Base-by-base conservation (phyloP, 2,113 vertebrate genomes). In the Hippoglossus stenolepis region DNA sequence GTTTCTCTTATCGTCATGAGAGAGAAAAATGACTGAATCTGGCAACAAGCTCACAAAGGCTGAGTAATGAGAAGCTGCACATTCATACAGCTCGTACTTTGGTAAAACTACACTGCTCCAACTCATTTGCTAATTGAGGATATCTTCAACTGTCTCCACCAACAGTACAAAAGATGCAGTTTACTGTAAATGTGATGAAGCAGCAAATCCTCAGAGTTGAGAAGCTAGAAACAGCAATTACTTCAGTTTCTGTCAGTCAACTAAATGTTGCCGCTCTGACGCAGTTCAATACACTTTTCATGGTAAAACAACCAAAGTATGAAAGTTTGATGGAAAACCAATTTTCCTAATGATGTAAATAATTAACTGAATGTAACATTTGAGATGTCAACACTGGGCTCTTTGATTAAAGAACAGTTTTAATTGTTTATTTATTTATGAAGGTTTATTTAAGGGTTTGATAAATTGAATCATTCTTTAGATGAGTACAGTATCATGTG, bases 11-110 rank as follows among this genome's bases (percentile, higher is more conserved):
- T 83, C 76, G 73, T 53, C 86, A 84, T 3, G 10, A 51, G 51
- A 73, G 84, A 87, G 89, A 93, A 90, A 89, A 86, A 93, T 85
- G 57, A 69, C 68, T 18, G 2, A 63, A 75, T 75, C 79, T 79
- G 75, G 77, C 21, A 77, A 65, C 53, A 63, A 56, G 79, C 58
- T 35, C 72, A 91, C 89, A 91, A 89, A 85, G 77, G 65, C 47
- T 84, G 85, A 88, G 83, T 87, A 66, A 89, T 89, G 86, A 78
- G 80, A 65, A 65, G 43, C 65, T 54, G 74, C 66, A 38, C 63
- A 61, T 79, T 88, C 53, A 70, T 12, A 10, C 28, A 71, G 84
- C 66, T 83, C 59, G 3, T 51, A 64, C 53, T 79, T 45, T 70
- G 56, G 83, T 71, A 58, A 85, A 77, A 57, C 61, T 38, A 81